Evolutionary conservation across 1,140 invertebrate genomes (phyloP), one percentile per base, ranked within the genome.

Genomic region (Ceratina australensis): DNA sequence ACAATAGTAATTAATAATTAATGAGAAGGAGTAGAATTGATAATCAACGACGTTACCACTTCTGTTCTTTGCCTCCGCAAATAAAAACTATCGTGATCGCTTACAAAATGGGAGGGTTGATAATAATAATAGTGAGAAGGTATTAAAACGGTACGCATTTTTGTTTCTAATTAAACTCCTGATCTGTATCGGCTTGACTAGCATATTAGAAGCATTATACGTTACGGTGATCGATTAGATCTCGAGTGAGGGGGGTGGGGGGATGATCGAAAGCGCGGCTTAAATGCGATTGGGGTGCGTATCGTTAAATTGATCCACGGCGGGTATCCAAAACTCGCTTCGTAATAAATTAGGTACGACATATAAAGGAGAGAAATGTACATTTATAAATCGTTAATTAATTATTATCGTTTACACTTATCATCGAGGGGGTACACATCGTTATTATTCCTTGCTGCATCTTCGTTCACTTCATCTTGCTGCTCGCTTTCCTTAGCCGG

Each of bases 181-280:
- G 86, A 88, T 88, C 87, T 79, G 67, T 85, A 86, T 89, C 79
- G 83, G 83, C 66, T 77, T 91, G 89, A 91, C 90, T 90, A 91
- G 89, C 85, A 90, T 88, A 89, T 89, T 91, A 88, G 81, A 91
- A 90, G 88, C 83, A 84, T 85, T 84, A 84, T 18, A 86, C 75
- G 71, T 84, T 80, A 83, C 68, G 75, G 64, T 80, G 72, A 71
- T 88, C 86, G 85, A 81, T 82, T 66, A 56, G 10, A 18, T 66
- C n/a, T 7, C 15, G 52, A 22, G 65, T 8, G 10, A 0, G 64
- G 64, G 42, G 0, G 60, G 0, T 2, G 20, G n/a, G 63, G 68
- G 64, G 49, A 76, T 18, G 50, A 80, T 52, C n/a, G 47, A 76
- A 85, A 87, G 74, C 77, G 80, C 68, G 56, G 74, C 54, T n/a